phyloP scores from a whole-genome alignment of 1,140 invertebrate species.

The Chionoecetes opilio region DNA sequence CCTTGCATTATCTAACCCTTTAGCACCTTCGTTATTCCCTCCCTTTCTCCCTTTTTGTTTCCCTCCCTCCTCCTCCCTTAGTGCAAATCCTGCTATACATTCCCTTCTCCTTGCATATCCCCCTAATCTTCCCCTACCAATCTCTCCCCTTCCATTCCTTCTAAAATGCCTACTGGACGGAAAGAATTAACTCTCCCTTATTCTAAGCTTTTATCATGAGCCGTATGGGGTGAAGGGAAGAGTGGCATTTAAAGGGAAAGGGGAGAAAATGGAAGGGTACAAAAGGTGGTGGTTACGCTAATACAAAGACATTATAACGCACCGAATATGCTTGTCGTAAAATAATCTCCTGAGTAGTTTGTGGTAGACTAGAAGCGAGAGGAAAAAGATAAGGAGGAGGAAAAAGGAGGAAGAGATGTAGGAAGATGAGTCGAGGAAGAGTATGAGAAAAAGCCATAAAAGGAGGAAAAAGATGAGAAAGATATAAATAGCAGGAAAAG shows the following conservation, averaged over 20 bases:
- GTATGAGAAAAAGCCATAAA: not conserved
- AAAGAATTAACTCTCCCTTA: slow-evolving; percentile 28
- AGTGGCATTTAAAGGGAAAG: not conserved
- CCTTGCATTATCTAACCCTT: too few species aligned
- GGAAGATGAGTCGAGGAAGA: not conserved
- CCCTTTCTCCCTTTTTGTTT: not conserved
- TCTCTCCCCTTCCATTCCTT: not conserved
- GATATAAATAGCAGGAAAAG: not conserved
- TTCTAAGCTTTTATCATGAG: not conserved
- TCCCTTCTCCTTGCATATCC: not conserved
- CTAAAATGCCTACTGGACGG: slow-evolving; percentile 13
- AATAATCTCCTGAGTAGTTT: slow-evolving; percentile 48
- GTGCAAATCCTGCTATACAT: not conserved
- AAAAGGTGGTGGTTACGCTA: not conserved
- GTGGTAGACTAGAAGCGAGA: not conserved
- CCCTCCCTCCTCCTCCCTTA: not conserved
- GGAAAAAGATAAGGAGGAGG: not conserved
- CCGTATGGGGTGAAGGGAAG: not conserved
- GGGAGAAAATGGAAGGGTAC: not conserved
- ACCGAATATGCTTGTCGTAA: not conserved
- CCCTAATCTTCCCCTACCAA: not conserved
- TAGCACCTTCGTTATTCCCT: not conserved
- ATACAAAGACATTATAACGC: not conserved
- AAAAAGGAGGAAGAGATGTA: not conserved
- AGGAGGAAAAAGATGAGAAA: not conserved